Evolutionary conservation across 2,888 invertebrate species (phyloP).

Genomic region (Calliphora vomitoria): DNA sequence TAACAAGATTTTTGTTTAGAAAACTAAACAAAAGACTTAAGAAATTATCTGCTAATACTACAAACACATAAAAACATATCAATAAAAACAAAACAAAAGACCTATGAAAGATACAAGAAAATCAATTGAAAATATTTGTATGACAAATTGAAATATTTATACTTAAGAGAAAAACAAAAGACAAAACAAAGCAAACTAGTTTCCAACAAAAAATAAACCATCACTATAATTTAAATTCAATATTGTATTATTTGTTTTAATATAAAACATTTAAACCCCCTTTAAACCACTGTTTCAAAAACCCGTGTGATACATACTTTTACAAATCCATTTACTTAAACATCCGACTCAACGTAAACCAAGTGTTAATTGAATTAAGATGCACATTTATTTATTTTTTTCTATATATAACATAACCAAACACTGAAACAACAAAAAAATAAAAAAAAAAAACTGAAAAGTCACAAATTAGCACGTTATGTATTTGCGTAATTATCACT

Average conservation of each 20-base stretch:
- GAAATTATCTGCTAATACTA: neutral
- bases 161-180: neutral
- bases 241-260: no score
- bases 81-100: conserved; percentile 5
- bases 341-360: neutral
- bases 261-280: neutral
- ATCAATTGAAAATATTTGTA: neutral
- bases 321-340: neutral
- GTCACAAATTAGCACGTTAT: conserved; percentile 60
- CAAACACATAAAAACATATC: no score
- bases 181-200: neutral
- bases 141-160: neutral
- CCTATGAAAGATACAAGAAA: neutral
- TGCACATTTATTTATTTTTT: conserved; percentile 37
- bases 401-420: neutral
- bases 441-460: conserved; percentile 33
- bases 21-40: neutral
- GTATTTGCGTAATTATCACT: conserved; percentile 69
- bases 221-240: no score
- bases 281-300: conserved; percentile 10
- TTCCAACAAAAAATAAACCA: neutral
- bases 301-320: neutral
- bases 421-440: neutral
- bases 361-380: conserved; percentile 70
- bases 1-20: neutral